A percentile compares a stretch with the other conserved stretches of the same genome.
phyloP scores from a whole-genome alignment of 2,113 vertebrate species.

The Bettongia penicillata region DNA sequence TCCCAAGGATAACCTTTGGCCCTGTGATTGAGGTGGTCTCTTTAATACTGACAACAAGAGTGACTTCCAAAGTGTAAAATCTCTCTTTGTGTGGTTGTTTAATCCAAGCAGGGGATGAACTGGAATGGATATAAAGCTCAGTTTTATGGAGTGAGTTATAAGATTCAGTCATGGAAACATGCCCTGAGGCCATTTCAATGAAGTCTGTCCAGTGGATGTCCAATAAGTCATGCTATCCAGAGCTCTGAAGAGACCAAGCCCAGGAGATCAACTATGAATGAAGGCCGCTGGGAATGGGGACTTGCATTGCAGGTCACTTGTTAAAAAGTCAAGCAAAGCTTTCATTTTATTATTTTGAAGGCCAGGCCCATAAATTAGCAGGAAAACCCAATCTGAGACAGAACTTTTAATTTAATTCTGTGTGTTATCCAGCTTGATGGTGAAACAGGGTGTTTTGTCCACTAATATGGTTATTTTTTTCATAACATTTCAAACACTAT shows the following conservation, averaged over 20 bases:
- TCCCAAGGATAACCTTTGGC: accelerated
- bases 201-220: accelerated
- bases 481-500: neutral
- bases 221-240: accelerated
- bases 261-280: accelerated
- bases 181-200: accelerated
- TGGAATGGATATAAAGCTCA: neutral
- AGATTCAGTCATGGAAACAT: accelerated
- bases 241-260: accelerated
- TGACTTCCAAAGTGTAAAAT: neutral
- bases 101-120: neutral
- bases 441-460: neutral
- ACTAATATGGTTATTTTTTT: neutral
- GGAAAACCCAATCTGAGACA: neutral
- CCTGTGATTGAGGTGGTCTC: accelerated
- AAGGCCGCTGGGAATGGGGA: accelerated
- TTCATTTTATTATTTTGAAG: neutral
- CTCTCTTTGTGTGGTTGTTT: neutral
- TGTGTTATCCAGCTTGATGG: constrained; percentile 43
- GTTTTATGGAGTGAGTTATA: neutral
- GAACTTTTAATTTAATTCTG: constrained; percentile 23
- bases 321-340: neutral
- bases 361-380: neutral
- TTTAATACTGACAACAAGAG: accelerated
- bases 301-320: accelerated